Percentiles rank a stretch among this genome's conserved stretches.
These are phyloP conservation scores for Siphonodentalium dalli DNA, from an alignment of 2,888 invertebrate genomes.

Conservation along the genomic window DNA sequence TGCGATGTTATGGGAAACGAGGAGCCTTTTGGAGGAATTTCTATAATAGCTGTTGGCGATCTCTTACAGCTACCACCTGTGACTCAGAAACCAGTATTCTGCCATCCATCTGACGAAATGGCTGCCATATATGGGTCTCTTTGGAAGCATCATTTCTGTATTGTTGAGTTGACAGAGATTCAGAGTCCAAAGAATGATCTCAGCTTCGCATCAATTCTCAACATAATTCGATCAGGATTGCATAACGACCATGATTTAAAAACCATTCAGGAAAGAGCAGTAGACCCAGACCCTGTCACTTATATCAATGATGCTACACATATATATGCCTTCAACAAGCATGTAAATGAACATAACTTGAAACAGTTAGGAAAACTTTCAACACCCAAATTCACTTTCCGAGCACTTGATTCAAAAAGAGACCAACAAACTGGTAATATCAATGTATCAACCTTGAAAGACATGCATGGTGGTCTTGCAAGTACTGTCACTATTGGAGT, in stretches of 20 bases:
- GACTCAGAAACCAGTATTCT: constrained; percentile 6
- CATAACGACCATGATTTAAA: constrained; percentile 22
- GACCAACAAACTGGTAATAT: constrained; percentile 5
- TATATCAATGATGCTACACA: constrained; percentile 1
- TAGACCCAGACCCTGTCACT: not conserved
- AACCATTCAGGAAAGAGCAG: constrained; percentile 13
- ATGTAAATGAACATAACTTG: constrained; percentile 1
- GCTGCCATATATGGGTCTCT: constrained; percentile 7
- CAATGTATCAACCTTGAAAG: not conserved
- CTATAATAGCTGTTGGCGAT: constrained; percentile 25
- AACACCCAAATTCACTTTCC: not conserved
- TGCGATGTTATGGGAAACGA: constrained; percentile 24
- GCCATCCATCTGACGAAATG: constrained; percentile 7
- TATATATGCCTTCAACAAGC: constrained; percentile 7
- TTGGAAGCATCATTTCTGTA: constrained; percentile 24
- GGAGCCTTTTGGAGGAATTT: constrained; percentile 26
- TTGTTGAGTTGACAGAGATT: constrained; percentile 27
- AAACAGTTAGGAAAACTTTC: not conserved
- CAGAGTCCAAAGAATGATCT: constrained; percentile 26
- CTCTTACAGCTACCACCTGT: constrained; percentile 26
- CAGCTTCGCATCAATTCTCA: constrained; percentile 22
- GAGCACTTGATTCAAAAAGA: constrained; percentile 5
- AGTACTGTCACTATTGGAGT: not conserved
- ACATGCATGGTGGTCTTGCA: constrained; percentile 3
- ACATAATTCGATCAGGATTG: constrained; percentile 19